Evolutionary conservation across 1,140 invertebrate species (phyloP), one percentile per base, ranked within the genome.

Genomic region (Plodia interpunctella): DNA sequence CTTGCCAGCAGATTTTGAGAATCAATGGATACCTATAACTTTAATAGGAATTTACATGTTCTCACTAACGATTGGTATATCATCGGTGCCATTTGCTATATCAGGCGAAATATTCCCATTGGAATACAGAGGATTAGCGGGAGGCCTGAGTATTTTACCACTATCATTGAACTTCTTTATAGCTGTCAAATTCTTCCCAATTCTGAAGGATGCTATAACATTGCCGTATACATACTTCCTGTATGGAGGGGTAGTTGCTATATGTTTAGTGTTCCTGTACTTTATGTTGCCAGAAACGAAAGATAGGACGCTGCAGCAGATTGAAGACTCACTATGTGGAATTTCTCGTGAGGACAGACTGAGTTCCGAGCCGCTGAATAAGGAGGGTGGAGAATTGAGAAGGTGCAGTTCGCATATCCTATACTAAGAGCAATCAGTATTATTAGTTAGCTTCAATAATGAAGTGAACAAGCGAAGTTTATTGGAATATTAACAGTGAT

Each of bases 81-180:
- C 81, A 0, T 81, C 87, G 5, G 79, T 89, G 54, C 83, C 87
- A 4, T 89, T 87, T 55, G 74, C 87, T 8, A 66, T 89, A 52
- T 86, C 83, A 18, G 87, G 87, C 0, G 87, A 89, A 55, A 81
- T 89, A 38, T 89, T 89, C 64, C 79, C 87, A 0, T 66, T 89
- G 21, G 81, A 83, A 58, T 89, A 87, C 54, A 65, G 87, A 49
- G 83, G 79, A 11, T 72, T 88, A n/a, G 87, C 83, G 5, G 78
- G 84, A 28, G 83, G 85, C 19, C 77, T 88, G 0, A 81, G 83
- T 62, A 72, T 80, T 9, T 62, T 82, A 59, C 78, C 74, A 10
- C 62, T 82, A 19, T 89, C 85, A 0, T 56, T 83, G 19, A 87
- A 83, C 49, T 86, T 85, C 65, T 89, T 88, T 49, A 57, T 88